Base-by-base conservation (phyloP, 2,797 vertebrate genomes). In the Rhinichthys osculus region DNA sequence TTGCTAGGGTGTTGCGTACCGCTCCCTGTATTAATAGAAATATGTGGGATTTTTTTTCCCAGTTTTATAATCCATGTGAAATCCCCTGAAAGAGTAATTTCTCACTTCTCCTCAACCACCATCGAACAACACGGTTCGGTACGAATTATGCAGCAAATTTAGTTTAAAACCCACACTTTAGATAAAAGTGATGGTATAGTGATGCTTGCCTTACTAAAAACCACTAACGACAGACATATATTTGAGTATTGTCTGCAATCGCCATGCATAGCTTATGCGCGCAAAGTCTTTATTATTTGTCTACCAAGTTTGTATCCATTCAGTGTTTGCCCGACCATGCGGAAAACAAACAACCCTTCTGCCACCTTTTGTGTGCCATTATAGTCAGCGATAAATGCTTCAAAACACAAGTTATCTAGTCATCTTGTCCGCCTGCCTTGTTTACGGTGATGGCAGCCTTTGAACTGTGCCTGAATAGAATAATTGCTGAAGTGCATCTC, bases 401-500 rank as follows among this genome's bases (percentile, higher is more conserved):
- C 59, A 79, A 88, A 86, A 76, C 50, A 74, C 66, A 83, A 85
- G 85, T 79, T 86, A 87, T 84, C 83, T 88, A 74, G 84, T 89
- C 87, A 88, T 85, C 67, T 85, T 80, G 59, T 85, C 54, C 30
- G 64, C 69, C 83, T 81, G 85, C 83, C 81, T 86, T 87, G 89
- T 90, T 90, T 76, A 87, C 82, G 16, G 78, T 59, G 35, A 79
- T 87, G 81, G 50, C 81, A 88, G 78, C 85, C 88, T 89, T 88
- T 87, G 82, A 86, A 79, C 85, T 70, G 50, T 87, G 69, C 21
- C 27, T 83, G 72, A 88, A 87, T 73, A 67, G 80, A 71, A 86
- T 87, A 87, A 87, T 89, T 88, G 81, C 82, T 72, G 66, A 85
- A 85, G 85, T 89, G 81, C 85, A 90, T 87, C 87, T 89, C 85